Evolutionary conservation across 2,888 invertebrate species (phyloP).

Genomic region (Campoletis raptor): DNA sequence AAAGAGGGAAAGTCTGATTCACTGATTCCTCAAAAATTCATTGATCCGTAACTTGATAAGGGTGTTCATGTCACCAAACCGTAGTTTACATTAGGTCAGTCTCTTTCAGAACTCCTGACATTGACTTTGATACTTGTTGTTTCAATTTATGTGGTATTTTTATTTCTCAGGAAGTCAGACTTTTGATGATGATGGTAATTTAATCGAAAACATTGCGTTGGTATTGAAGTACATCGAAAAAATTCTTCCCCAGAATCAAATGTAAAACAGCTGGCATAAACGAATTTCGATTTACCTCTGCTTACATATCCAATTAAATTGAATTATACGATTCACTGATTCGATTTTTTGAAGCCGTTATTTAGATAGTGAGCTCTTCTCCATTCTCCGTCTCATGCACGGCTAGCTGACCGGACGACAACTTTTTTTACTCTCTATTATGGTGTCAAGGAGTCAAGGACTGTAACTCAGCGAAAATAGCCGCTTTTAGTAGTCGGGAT

Average conservation of each 20-base stretch:
- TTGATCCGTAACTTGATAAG: slow-evolving; percentile 23
- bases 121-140: not conserved
- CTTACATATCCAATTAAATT: not conserved
- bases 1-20: not conserved
- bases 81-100: not conserved
- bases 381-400: too few species aligned
- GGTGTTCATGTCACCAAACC: slow-evolving; percentile 24
- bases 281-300: not conserved
- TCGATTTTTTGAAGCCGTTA: not conserved
- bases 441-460: too few species aligned
- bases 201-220: not conserved
- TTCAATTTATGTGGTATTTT: not conserved
- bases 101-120: slow-evolving; percentile 3
- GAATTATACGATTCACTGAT: not conserved
- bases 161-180: not conserved
- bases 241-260: not conserved
- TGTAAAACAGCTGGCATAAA: not conserved
- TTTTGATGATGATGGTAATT: not conserved
- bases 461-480: too few species aligned
- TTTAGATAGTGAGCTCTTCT: too few species aligned
- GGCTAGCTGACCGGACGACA: too few species aligned
- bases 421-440: too few species aligned
- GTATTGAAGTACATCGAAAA: not conserved
- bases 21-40: slow-evolving; percentile 7
- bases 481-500: too few species aligned